phyloP scores from a whole-genome alignment of 2,113 vertebrate genomes.

The Myodes glareolus region DNA sequence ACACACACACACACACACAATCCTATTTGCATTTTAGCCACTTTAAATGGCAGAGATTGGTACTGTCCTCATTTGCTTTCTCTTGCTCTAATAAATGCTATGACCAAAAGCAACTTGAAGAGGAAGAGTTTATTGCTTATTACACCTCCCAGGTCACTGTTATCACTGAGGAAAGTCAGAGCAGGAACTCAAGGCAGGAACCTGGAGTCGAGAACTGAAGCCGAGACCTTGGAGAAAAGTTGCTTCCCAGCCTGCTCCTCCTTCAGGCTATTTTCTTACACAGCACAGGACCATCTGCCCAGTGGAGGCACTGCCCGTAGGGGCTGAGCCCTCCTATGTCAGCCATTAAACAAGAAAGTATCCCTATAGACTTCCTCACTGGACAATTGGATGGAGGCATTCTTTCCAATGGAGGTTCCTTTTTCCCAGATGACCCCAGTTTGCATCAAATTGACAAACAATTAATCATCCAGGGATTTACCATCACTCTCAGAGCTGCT shows the following conservation, averaged over 20 bases:
- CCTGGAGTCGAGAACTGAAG: neutral
- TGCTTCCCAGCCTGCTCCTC: neutral
- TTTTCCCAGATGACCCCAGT: neutral
- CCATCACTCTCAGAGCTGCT: neutral
- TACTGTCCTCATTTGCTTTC: neutral
- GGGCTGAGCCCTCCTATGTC: neutral
- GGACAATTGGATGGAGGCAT: neutral
- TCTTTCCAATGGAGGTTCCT: neutral
- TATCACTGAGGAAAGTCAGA: neutral
- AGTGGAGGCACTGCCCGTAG: neutral
- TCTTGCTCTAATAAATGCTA: neutral
- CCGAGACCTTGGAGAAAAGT: neutral
- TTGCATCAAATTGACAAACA: neutral
- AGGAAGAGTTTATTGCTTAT: neutral
- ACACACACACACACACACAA: neutral
- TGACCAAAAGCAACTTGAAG: neutral
- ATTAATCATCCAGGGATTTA: neutral
- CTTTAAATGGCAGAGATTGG: neutral
- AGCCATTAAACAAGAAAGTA: neutral
- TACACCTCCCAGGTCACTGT: neutral
- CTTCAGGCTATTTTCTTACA: neutral
- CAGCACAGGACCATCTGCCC: neutral
- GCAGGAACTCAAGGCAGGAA: neutral
- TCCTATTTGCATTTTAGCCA: neutral
- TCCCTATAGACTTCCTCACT: neutral